Conservation (phyloP, 2,113 vertebrate genomes). For the Psettodes erumei region DNA sequence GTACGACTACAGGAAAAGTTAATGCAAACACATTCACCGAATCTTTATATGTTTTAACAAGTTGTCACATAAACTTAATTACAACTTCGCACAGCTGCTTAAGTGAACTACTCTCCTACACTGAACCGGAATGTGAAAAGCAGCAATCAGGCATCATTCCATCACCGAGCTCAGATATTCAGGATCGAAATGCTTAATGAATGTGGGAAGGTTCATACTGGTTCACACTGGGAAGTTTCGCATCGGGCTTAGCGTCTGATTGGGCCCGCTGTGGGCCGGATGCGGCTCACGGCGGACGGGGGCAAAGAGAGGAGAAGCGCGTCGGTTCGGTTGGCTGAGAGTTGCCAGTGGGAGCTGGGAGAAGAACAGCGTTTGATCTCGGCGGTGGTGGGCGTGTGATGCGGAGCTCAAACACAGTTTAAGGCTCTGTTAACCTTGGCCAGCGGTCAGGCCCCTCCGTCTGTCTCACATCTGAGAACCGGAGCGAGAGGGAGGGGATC, state of each 20-base stretch:
- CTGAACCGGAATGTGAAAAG: neutral
- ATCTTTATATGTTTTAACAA: neutral
- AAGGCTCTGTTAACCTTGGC: conserved; percentile 78
- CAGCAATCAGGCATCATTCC: conserved; percentile 10
- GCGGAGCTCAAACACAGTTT: conserved; percentile 77
- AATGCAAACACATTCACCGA: neutral
- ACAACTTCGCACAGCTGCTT: neutral
- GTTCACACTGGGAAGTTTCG: conserved; percentile 37
- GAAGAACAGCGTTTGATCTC: conserved; percentile 70
- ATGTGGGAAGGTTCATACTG: conserved; percentile 42
- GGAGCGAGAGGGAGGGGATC: conserved; percentile 59
- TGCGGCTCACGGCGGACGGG: conserved; percentile 26
- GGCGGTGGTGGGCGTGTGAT: conserved; percentile 58
- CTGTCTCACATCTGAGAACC: conserved; percentile 66
- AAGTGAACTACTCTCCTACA: neutral
- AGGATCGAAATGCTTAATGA: conserved; percentile 29
- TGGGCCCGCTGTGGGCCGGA: conserved; percentile 30
- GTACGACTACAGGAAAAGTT: neutral
- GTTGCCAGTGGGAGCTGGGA: conserved; percentile 55
- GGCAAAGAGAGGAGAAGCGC: conserved; percentile 45
- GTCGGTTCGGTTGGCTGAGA: conserved; percentile 59
- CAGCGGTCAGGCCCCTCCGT: conserved; percentile 68
- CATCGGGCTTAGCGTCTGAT: conserved; percentile 30
- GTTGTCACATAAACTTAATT: neutral
- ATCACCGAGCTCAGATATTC: conserved; percentile 30